Conservation (phyloP, 2,888 invertebrate genomes). For the Drosophila rellima region DNA sequence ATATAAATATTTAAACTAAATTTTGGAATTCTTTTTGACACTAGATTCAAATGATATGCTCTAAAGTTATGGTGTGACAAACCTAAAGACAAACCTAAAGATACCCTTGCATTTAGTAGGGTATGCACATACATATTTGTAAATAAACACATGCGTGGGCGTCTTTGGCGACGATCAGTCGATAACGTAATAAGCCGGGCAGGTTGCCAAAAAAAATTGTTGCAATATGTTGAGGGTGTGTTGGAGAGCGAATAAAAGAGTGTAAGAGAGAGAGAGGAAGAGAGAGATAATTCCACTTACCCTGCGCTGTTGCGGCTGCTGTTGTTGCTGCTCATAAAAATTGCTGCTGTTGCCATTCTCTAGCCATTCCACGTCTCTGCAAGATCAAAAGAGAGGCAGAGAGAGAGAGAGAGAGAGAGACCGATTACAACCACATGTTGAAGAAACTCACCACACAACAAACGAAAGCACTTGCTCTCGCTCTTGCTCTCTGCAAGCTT, state of each 20-base stretch:
- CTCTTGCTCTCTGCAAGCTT: constrained; percentile 25
- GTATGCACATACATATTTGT: constrained; percentile 49
- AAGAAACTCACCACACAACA: constrained; percentile 67
- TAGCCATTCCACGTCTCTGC: constrained; percentile 71
- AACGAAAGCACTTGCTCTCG: constrained; percentile 20
- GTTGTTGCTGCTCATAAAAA: constrained; percentile 69
- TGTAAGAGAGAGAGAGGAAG: constrained; percentile 12
- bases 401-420: constrained; percentile 21
- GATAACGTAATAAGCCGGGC: constrained; percentile 72
- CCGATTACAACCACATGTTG: constrained; percentile 69
- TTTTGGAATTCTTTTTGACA: not conserved
- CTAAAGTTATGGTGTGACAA: not conserved
- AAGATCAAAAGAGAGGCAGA: constrained; percentile 42
- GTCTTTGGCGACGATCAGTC: constrained; percentile 59
- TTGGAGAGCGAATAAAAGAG: not conserved
- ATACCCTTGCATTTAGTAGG: constrained; percentile 7
- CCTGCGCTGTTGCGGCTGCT: constrained; percentile 63
- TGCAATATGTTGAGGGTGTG: constrained; percentile 65
- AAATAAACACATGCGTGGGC: constrained; percentile 71
- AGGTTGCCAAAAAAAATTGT: constrained; percentile 67
- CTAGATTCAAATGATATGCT: not conserved
- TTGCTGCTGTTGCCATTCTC: constrained; percentile 68
- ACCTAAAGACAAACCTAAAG: too few species aligned
- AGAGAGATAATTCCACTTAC: constrained; percentile 51
- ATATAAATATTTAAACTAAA: not conserved